A percentile compares a stretch with the other conserved stretches of the same genome.
These are phyloP conservation scores for Ascidia mentula DNA, from an alignment of 23 tunicate species.

Conservation along the genomic window DNA sequence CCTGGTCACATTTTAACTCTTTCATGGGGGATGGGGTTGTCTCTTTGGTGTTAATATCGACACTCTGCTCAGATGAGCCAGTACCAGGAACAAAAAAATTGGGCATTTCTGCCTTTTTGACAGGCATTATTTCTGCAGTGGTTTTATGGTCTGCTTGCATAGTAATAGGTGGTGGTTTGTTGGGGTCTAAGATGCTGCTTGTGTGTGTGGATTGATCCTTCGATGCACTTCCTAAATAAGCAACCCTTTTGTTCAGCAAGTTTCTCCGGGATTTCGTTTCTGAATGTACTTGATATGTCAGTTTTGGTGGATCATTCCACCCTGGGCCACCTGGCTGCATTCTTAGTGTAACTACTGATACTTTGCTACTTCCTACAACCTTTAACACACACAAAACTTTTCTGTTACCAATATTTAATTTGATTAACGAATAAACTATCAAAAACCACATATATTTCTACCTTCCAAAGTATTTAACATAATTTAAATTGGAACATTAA, in stretches of 20 bases:
- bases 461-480: not conserved
- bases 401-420: constrained; percentile 12
- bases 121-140: not conserved
- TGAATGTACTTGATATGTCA: constrained; percentile 44
- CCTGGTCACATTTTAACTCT: not conserved
- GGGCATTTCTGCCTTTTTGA: not conserved
- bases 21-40: no score
- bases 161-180: constrained; percentile 53
- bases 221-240: constrained; percentile 20
- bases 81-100: not conserved
- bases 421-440: not conserved
- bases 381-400: constrained; percentile 3
- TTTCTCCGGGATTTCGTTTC: constrained; percentile 46
- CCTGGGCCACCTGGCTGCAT: constrained; percentile 72
- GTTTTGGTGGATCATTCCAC: constrained; percentile 78
- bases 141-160: not conserved
- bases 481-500: not conserved
- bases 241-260: constrained; percentile 47
- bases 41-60: not conserved
- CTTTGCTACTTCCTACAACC: no score
- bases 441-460: not conserved
- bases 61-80: not conserved
- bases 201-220: not conserved
- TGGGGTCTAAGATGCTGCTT: not conserved
- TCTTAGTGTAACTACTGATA: no score